These are phyloP conservation scores for Rhynchopsitta pachyrhyncha DNA, from an alignment of 2,113 vertebrate species.

Conservation along the genomic window DNA sequence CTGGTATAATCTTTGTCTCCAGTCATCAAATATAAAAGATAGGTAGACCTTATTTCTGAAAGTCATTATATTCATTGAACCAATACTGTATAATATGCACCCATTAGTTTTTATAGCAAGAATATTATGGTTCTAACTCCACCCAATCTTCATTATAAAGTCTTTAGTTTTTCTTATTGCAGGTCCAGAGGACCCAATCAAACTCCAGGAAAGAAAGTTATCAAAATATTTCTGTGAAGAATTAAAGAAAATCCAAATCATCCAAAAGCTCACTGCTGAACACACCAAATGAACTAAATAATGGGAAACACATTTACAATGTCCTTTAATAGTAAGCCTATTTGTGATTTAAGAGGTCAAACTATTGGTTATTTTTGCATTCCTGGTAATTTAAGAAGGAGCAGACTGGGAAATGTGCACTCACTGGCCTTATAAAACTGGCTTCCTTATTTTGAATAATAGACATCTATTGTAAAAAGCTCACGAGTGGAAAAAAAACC, in stretches of 20 bases:
- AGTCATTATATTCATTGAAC: not conserved
- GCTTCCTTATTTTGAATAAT: slow-evolving; percentile 72
- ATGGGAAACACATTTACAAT: slow-evolving; percentile 80
- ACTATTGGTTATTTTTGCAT: slow-evolving; percentile 77
- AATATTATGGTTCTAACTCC: not conserved
- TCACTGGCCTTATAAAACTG: slow-evolving; percentile 74
- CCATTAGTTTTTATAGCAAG: not conserved
- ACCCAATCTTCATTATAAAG: slow-evolving; percentile 23
- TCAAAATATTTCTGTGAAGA: slow-evolving; percentile 63
- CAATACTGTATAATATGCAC: not conserved
- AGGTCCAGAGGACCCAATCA: slow-evolving; percentile 48
- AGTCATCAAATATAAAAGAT: not conserved
- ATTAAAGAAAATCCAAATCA: slow-evolving; percentile 33
- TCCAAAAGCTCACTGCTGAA: slow-evolving; percentile 71
- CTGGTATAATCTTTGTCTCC: not conserved
- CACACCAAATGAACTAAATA: slow-evolving; percentile 79
- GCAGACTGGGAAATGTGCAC: slow-evolving; percentile 68
- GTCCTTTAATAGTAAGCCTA: slow-evolving; percentile 74
- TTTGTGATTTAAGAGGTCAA: slow-evolving; percentile 82
- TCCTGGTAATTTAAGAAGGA: slow-evolving; percentile 78
- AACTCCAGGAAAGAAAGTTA: slow-evolving; percentile 60
- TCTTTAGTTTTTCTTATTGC: slow-evolving; percentile 14
- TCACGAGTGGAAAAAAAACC: slow-evolving; percentile 48
- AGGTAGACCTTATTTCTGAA: not conserved
- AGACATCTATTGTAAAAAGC: slow-evolving; percentile 61